Base-by-base conservation (phyloP, 2,797 vertebrate species). In the Myripristis murdjan region DNA sequence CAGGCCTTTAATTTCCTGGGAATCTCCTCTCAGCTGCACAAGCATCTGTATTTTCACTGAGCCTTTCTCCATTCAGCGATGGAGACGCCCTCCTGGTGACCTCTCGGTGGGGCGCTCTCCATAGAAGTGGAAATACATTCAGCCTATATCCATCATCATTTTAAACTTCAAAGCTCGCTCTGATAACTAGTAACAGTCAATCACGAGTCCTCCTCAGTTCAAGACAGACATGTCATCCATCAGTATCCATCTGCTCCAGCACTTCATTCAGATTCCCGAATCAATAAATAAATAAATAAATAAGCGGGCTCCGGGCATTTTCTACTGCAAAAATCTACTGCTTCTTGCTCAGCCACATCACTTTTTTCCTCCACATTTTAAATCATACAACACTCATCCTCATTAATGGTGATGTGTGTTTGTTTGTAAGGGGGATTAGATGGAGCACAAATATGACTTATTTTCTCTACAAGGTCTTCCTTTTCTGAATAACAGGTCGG, bases 131-230 rank as follows among this genome's bases (percentile, higher is more conserved):
- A 85, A 81, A 81, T 63, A 23, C 74, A 82, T 83, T 64, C 70
- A 70, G 70, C 72, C 63, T 63, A 49, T 43, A 73, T 69, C 59
- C 53, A 23, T 74, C 61, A 75, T 70, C 51, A 47, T 65, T 73
- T 75, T 75, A 70, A 83, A 84, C 79, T 82, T 83, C 78, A 88
- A 85, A 86, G 80, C 76, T 58, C 2, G 31, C 69, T 54, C 24
- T 3, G 54, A 80, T 81, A 68, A 64, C 55, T 10, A 3, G 57
- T 48, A 60, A 83, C 77, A 84, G 81, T 81, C 73, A 64, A 61
- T 64, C 68, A 64, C 70, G 22, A 43, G 68, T 62, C 60, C 65
- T 31, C 54, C 65, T 64, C 52, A 68, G 72, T 79, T 79, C 64
- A 57, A n/a, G 62, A 64, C 31, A 1, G 51, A 61, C 65, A 28